Evolutionary conservation across 2,888 invertebrate species (phyloP).

Genomic region (Lacanobia oleracea): DNA sequence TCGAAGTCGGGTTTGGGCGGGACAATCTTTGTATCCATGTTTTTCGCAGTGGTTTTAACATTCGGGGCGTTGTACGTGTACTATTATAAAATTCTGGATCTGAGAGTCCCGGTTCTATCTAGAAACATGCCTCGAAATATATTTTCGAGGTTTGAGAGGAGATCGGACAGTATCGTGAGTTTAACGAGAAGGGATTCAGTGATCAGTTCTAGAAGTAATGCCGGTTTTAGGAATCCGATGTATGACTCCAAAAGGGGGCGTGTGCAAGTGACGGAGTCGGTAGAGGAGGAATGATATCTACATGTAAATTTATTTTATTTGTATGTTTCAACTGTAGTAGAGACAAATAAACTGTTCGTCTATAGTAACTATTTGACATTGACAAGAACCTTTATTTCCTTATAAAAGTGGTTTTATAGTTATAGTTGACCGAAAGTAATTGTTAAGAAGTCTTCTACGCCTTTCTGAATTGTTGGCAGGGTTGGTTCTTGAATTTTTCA

Average conservation of each 20-base stretch:
- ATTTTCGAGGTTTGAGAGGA: constrained; percentile 79
- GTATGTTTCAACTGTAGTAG: background rate
- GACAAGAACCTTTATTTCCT: background rate
- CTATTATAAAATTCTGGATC: constrained; percentile 77
- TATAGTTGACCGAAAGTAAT: background rate
- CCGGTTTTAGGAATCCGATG: constrained; percentile 85
- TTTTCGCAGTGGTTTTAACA: constrained; percentile 77
- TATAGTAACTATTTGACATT: background rate
- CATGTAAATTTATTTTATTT: background rate
- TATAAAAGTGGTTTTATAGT: background rate
- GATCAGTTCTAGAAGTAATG: constrained; percentile 73
- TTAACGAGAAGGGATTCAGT: constrained; percentile 83
- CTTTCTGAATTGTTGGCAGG: background rate
- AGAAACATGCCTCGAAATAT: constrained; percentile 66
- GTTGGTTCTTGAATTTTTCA: no score
- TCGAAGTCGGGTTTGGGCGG: constrained; percentile 75
- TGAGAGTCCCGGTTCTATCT: constrained; percentile 68
- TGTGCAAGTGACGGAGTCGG: constrained; percentile 76
- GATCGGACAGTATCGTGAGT: constrained; percentile 85
- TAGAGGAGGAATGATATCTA: constrained; percentile 63
- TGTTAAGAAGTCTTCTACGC: background rate
- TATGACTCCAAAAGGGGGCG: constrained; percentile 84
- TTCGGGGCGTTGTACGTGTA: constrained; percentile 79
- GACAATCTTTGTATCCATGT: constrained; percentile 81
- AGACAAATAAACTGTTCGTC: background rate